Percentiles rank a stretch among this genome's conserved stretches.
Conservation (phyloP, 2,888 invertebrate genomes). For the Therioaphis trifolii region DNA sequence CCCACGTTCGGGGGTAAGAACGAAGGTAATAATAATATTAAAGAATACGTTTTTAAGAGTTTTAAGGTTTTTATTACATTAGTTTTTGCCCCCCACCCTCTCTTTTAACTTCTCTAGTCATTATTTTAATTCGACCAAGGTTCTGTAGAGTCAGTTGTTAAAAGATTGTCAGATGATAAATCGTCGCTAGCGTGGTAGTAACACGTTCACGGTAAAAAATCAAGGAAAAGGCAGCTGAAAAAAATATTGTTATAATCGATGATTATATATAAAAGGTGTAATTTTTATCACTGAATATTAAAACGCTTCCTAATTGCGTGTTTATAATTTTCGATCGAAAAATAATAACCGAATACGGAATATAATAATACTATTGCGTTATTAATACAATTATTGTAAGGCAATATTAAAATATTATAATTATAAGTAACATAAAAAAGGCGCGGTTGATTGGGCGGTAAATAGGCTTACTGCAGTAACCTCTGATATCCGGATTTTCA, state of each 20-base stretch:
- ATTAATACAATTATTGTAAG: too few relatives aligned
- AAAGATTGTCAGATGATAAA: slow-evolving; percentile 57
- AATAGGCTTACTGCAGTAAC: too few relatives aligned
- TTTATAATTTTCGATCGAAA: neutral
- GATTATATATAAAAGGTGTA: neutral
- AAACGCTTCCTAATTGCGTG: neutral
- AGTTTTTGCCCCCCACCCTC: slow-evolving; percentile 24
- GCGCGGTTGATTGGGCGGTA: too few relatives aligned
- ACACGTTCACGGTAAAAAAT: neutral
- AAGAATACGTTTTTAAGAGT: slow-evolving; percentile 36
- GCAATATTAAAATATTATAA: too few relatives aligned
- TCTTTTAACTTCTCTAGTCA: neutral
- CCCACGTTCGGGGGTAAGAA: slow-evolving; percentile 13
- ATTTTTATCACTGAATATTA: neutral
- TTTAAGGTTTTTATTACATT: slow-evolving; percentile 46
- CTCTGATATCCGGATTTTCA: too few relatives aligned
- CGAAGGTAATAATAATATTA: neutral
- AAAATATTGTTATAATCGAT: neutral
- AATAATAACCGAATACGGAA: neutral
- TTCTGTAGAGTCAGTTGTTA: neutral
- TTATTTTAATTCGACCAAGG: slow-evolving; percentile 22
- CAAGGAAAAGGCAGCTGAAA: neutral
- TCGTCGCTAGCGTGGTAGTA: slow-evolving; percentile 1
- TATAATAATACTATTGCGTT: too few relatives aligned
- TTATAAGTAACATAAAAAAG: too few relatives aligned